phyloP scores from a whole-genome alignment of 2,113 vertebrate genomes.

The Thunnus thynnus region DNA sequence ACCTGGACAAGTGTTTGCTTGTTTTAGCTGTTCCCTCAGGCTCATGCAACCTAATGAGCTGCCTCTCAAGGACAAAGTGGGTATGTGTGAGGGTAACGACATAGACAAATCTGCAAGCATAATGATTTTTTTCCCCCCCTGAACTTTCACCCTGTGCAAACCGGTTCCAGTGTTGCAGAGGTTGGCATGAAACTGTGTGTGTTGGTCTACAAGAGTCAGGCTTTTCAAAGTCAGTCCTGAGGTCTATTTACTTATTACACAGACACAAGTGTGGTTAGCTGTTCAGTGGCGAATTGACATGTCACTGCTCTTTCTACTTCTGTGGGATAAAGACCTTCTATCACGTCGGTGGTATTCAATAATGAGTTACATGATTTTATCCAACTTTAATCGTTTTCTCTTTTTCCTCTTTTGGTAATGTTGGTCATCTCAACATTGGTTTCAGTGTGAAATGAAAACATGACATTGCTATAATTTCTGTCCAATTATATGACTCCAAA shows the following conservation, averaged over 20 bases:
- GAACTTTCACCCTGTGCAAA: conserved; percentile 44
- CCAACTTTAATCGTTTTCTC: fast-evolving
- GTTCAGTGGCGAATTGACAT: conserved; percentile 14
- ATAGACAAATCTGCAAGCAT: conserved; percentile 17
- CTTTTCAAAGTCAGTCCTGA: neutral
- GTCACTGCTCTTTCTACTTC: neutral
- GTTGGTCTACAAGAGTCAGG: conserved; percentile 8
- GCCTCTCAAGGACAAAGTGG: conserved; percentile 73
- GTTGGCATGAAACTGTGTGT: neutral
- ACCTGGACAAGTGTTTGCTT: conserved; percentile 75
- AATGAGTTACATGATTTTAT: neutral
- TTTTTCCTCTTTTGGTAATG: neutral
- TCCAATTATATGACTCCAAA: neutral
- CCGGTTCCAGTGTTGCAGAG: neutral
- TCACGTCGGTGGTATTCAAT: neutral
- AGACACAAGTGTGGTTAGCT: conserved; percentile 35
- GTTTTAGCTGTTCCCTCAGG: conserved; percentile 72
- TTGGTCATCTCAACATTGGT: no score
- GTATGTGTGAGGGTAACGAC: conserved; percentile 28
- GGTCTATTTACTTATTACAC: neutral
- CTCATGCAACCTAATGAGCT: conserved; percentile 74
- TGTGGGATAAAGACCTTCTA: neutral
- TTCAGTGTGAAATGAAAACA: neutral
- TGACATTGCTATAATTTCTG: neutral
- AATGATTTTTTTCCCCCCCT: conserved; percentile 12